A percentile compares a stretch with the other conserved stretches of the same genome.
These are phyloP conservation scores for Brenthis ino DNA, from an alignment of 2,888 invertebrate species.

Conservation along the genomic window DNA sequence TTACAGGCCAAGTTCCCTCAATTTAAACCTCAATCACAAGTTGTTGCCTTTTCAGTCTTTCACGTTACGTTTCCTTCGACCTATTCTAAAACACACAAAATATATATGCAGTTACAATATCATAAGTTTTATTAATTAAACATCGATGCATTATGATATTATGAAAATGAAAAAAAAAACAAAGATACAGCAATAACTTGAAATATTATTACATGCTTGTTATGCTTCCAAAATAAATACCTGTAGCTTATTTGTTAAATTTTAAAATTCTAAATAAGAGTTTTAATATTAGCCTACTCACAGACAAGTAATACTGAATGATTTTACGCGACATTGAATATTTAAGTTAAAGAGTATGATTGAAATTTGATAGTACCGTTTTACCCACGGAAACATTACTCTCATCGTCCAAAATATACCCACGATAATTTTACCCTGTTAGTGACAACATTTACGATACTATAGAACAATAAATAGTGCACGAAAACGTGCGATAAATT, in stretches of 20 bases:
- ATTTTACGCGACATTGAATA: slow-evolving; percentile 19
- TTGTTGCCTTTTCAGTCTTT: slow-evolving; percentile 77
- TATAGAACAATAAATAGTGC: slow-evolving; percentile 63
- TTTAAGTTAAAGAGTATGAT: slow-evolving; percentile 15
- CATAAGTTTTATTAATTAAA: slow-evolving; percentile 37
- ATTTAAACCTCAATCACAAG: slow-evolving; percentile 68
- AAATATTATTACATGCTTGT: not conserved
- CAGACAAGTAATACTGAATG: slow-evolving; percentile 36
- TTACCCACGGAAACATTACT: slow-evolving; percentile 23
- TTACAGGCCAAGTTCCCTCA: slow-evolving; percentile 59
- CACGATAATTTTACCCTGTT: slow-evolving; percentile 72
- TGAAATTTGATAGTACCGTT: slow-evolving; percentile 26
- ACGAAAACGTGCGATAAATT: slow-evolving; percentile 68
- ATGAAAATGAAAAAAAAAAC: slow-evolving; percentile 44
- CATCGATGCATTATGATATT: slow-evolving; percentile 46
- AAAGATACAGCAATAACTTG: slow-evolving; percentile 17
- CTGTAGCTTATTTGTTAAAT: slow-evolving; percentile 3
- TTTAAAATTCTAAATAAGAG: slow-evolving; percentile 23
- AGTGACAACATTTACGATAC: slow-evolving; percentile 67
- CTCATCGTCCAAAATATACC: slow-evolving; percentile 36
- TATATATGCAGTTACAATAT: slow-evolving; percentile 22
- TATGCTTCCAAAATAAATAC: slow-evolving; percentile 13
- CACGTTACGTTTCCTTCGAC: slow-evolving; percentile 48
- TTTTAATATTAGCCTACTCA: slow-evolving; percentile 30
- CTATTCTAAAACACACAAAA: slow-evolving; percentile 31